Base-by-base conservation (phyloP, 2,888 invertebrate genomes). In the Ceriagrion tenellum region DNA sequence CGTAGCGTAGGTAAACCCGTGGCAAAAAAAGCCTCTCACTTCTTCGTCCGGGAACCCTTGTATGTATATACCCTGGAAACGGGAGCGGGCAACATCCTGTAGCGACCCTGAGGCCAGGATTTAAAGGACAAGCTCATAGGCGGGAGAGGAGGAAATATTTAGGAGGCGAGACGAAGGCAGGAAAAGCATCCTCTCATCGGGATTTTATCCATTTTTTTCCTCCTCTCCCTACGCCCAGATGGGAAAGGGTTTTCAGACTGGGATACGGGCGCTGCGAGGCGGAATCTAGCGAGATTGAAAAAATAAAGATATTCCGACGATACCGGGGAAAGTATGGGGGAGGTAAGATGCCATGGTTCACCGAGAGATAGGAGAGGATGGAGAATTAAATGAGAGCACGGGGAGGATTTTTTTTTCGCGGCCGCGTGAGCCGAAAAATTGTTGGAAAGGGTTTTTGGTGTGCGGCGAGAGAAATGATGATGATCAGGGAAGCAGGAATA, bases 41-140 rank as follows among this genome's bases (percentile, higher is more conserved):
- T 35, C 35, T 81, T 35, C 81, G 13, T 10, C 30, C 81, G 81
- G 35, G 35, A 35, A 10, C 35, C 81, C 81, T 12, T 3, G 81
- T 69, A 69, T 3, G 81, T 69, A 69, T 69, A 47, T 47, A 4
- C 47, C 69, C 81, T 30, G 81, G 81, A 81, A 81, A 81, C 35
- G 81, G 30, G 35, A 81, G 81, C 81, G n/a, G 0, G 30, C 69
- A 69, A 6, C n/a, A 26, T 26, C 69, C n/a, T 2, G 47, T 8
- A 8, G 12, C 69, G 26, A 59, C 23, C 63, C 55, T 90, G 55
- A 90, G 59, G 63, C 63, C 40, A 40, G 63, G 91, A 91, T 91
- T 91, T 91, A 91, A 40, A 63, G 63, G 91, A 91, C 91, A 91
- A 63, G 63, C 40, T 40, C 35, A 55, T 30, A 59, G n/a, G 18